These are phyloP conservation scores for Pandemis corylana DNA, from an alignment of 2,888 invertebrate genomes.

Conservation along the genomic window DNA sequence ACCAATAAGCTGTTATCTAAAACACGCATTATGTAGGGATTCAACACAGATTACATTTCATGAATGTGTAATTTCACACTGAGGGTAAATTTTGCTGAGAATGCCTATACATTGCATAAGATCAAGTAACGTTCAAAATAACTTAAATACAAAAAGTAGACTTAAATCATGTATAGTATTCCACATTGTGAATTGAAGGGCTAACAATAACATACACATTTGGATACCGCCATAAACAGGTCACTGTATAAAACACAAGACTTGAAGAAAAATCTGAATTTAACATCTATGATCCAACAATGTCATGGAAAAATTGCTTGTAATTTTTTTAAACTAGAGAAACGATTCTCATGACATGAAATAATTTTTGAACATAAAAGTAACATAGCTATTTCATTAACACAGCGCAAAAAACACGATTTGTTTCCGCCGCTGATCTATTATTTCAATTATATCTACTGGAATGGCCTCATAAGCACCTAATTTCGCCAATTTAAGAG, in stretches of 20 bases:
- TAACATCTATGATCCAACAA: too few species aligned
- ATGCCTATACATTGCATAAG: not conserved
- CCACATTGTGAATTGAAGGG: too few species aligned
- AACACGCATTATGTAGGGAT: constrained; percentile 5
- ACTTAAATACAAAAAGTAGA: too few species aligned
- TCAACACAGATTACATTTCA: not conserved
- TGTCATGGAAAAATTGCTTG: too few species aligned
- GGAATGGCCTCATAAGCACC: constrained; percentile 43
- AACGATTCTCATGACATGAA: too few species aligned
- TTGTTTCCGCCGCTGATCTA: constrained; percentile 34
- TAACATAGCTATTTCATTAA: constrained; percentile 9
- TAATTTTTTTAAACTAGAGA: too few species aligned
- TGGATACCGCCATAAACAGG: too few species aligned
- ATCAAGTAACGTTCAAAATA: not conserved
- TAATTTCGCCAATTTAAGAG: constrained; percentile 45
- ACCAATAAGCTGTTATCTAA: constrained; percentile 1
- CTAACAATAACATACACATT: too few species aligned
- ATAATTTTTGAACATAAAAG: not conserved
- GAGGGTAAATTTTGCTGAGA: not conserved
- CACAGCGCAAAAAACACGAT: constrained; percentile 10
- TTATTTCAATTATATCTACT: constrained; percentile 39
- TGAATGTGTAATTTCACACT: not conserved
- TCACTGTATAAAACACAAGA: too few species aligned
- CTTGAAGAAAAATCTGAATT: too few species aligned
- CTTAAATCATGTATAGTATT: too few species aligned